Percentiles rank a stretch among this genome's conserved stretches.
phyloP scores from a whole-genome alignment of 1,140 invertebrate species.

The Drosophila ogumai region DNA sequence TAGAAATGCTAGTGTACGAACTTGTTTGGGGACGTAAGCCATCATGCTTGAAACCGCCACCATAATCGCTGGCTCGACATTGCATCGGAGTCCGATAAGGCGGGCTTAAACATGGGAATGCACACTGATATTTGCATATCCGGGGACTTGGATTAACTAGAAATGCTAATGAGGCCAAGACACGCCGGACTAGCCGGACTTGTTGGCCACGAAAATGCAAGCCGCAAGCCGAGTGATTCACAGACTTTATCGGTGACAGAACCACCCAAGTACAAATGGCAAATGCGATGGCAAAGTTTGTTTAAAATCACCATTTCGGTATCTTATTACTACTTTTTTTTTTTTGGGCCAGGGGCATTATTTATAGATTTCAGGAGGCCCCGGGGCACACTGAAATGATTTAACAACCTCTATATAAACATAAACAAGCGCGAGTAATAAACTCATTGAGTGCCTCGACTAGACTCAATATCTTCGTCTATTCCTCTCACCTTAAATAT shows the following conservation, averaged over 20 bases:
- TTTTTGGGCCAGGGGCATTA: neutral
- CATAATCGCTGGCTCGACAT: slow-evolving; percentile 33
- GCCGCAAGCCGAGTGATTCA: neutral
- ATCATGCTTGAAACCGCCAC: neutral
- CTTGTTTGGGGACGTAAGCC: slow-evolving; percentile 15
- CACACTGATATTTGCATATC: slow-evolving; percentile 38
- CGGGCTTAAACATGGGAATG: slow-evolving; percentile 18
- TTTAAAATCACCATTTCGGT: slow-evolving; percentile 20
- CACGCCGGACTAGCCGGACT: neutral
- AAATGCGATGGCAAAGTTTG: slow-evolving; percentile 7
- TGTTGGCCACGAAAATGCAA: neutral
- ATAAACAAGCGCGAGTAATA: slow-evolving; percentile 28
- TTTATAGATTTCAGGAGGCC: slow-evolving; percentile 23
- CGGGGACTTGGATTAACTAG: slow-evolving; percentile 15
- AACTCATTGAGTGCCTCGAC: slow-evolving; percentile 15
- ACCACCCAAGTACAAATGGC: neutral
- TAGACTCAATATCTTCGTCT: slow-evolving; percentile 13
- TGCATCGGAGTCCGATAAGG: slow-evolving; percentile 36
- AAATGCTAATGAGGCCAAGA: slow-evolving; percentile 19
- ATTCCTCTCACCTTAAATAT: neutral
- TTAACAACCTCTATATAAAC: slow-evolving; percentile 39
- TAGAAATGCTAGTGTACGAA: slow-evolving; percentile 6
- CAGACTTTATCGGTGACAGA: neutral
- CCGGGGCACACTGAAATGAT: neutral
- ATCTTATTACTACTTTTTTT: slow-evolving; percentile 1